phyloP scores from a whole-genome alignment of 1,140 invertebrate species.

The Drosophila melanica region DNA sequence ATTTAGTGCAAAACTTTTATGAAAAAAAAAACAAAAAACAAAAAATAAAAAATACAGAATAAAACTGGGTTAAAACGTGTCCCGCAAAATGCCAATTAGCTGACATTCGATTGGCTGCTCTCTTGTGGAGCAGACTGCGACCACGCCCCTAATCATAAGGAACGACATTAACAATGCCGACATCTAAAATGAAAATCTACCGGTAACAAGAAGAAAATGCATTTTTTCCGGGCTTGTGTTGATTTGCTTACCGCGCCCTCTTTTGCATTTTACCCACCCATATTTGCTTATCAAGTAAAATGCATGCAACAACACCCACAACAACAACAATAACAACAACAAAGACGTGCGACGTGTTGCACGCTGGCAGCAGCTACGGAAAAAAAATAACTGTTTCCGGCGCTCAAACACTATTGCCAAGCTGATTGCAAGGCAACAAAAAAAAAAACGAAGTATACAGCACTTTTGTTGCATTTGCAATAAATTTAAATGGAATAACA shows the following conservation, averaged over 20 bases:
- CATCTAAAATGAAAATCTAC: constrained; percentile 79
- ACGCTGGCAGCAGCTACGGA: constrained; percentile 48
- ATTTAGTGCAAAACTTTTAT: constrained; percentile 47
- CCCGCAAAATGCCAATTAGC: constrained; percentile 65
- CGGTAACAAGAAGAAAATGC: constrained; percentile 76
- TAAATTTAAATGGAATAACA: constrained; percentile 71
- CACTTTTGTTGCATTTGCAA: constrained; percentile 51
- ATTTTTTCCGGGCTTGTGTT: constrained; percentile 73
- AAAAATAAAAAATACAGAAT: background rate
- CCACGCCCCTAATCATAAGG: constrained; percentile 63
- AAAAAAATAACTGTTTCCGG: constrained; percentile 76
- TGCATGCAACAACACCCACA: constrained; percentile 58
- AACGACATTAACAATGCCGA: constrained; percentile 52
- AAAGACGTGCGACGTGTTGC: constrained; percentile 67
- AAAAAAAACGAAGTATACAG: background rate
- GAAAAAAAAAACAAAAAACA: background rate
- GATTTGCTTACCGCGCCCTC: constrained; percentile 51
- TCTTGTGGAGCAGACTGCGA: background rate
- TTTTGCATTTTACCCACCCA: constrained; percentile 40
- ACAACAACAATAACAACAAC: constrained; percentile 31
- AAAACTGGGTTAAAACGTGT: constrained; percentile 51
- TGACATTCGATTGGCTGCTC: constrained; percentile 65
- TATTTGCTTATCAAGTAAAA: constrained; percentile 75
- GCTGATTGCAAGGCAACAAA: constrained; percentile 59
- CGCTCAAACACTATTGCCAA: constrained; percentile 68